Percentiles rank a stretch among this genome's conserved stretches.
phyloP scores from a whole-genome alignment of 2,888 invertebrate species.

The Norana najaformis region DNA sequence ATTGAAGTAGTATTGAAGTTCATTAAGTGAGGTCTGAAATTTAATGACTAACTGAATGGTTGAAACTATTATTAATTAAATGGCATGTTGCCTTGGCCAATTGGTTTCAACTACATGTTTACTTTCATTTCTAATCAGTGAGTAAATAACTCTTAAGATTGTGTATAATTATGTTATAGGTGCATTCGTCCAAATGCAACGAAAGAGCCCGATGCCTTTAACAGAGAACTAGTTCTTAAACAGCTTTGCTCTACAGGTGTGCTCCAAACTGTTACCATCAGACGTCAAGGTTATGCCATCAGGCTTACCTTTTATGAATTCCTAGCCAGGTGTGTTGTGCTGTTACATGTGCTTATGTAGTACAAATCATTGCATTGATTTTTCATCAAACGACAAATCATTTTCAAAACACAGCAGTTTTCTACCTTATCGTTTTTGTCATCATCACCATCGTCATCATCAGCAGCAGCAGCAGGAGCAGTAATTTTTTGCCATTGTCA shows the following conservation, averaged over 20 bases:
- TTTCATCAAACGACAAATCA: too few relatives aligned
- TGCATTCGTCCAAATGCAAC: constrained; percentile 57
- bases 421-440: too few relatives aligned
- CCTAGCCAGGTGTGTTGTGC: constrained; percentile 39
- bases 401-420: too few relatives aligned
- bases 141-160: background rate
- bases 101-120: background rate
- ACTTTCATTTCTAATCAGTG: background rate
- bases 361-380: too few relatives aligned
- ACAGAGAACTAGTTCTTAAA: constrained; percentile 50
- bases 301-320: constrained; percentile 66
- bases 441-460: too few relatives aligned
- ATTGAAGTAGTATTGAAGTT: background rate
- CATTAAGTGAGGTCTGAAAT: background rate
- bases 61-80: background rate
- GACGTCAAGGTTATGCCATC: constrained; percentile 65
- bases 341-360: background rate
- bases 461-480: too few relatives aligned
- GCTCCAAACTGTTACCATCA: constrained; percentile 55
- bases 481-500: too few relatives aligned
- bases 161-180: constrained; percentile 33
- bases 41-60: background rate
- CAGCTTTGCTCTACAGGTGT: constrained; percentile 58
- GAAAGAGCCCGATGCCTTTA: constrained; percentile 48
- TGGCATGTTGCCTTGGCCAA: background rate